Percentiles rank a stretch among this genome's conserved stretches.
These are phyloP conservation scores for Phytoseiulus persimilis DNA, from an alignment of 2,888 invertebrate genomes.

Conservation along the genomic window DNA sequence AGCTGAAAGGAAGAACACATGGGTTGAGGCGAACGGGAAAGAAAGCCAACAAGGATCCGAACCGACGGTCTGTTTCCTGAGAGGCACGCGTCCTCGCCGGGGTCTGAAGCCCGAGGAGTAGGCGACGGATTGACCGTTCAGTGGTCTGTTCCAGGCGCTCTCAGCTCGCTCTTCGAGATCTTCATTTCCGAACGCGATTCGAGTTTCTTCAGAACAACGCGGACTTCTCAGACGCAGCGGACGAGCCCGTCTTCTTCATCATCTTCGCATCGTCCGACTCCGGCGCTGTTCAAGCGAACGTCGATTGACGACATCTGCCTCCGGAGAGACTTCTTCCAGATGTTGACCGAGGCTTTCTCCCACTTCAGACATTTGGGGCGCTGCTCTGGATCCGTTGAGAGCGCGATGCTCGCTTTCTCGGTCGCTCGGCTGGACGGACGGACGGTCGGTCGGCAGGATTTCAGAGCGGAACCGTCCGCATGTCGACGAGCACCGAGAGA, in stretches of 20 bases:
- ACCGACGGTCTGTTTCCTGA: no score
- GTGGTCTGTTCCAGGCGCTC: no score
- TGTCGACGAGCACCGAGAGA: background rate
- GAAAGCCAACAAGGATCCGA: no score
- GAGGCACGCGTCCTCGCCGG: no score
- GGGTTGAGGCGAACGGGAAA: no score
- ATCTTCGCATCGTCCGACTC: background rate
- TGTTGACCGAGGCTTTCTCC: background rate
- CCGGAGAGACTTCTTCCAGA: background rate
- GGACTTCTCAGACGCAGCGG: background rate
- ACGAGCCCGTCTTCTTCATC: background rate
- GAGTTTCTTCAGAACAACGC: background rate
- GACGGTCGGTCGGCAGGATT: background rate
- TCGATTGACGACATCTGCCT: background rate
- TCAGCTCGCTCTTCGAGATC: background rate
- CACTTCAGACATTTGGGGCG: background rate
- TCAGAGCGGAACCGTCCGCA: background rate
- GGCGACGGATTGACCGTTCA: no score
- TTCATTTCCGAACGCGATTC: background rate
- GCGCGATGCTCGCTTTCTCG: background rate
- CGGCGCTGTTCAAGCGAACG: background rate
- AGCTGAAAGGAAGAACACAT: no score
- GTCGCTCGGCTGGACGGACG: background rate
- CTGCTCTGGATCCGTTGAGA: background rate
- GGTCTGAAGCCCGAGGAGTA: no score